Evolutionary conservation across 2,113 vertebrate species (phyloP), one percentile per base, ranked within the genome.

Genomic region (Acanthisitta chloris): DNA sequence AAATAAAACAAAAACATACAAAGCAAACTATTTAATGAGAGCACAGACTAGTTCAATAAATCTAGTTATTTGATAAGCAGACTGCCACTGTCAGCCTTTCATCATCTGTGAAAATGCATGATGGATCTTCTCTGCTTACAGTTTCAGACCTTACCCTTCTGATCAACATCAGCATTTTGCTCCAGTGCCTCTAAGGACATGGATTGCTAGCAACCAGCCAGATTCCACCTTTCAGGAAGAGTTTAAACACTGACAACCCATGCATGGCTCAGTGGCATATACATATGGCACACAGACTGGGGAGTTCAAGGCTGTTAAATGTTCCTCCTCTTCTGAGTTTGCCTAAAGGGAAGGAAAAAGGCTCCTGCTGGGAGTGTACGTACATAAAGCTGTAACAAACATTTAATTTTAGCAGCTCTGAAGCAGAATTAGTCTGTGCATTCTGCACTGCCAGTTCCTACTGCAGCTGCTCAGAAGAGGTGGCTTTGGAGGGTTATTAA

Each of bases 51-150:
- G 82, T 95, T 92, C 65, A 95, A 73, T 95, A 96, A 95, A 95
- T 73, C 88, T 80, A 94, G 78, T 95, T 96, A 97, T 96, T 90
- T 96, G 93, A 96, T 96, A 97, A 96, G 92, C 74, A 95, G 92
- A 59, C 74, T 90, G 77, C 86, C 57, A 78, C 67, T 33, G 38
- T 36, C 70, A 94, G 84, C 49, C 74, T 88, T 97, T 96, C 73
- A 91, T 96, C 80, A 69, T 85, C 36, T 61, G 55, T 64, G 81
- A 88, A 94, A 95, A 74, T 3, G 3, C 43, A 57, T 33, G 79
- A 88, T 83, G 82, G 76, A 79, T 77, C 66, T 81, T 91, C 88
- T 73, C 70, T 86, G 82, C 91, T 82, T 76, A 77, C 49, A 58
- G 77, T 94, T 96, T 77, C 81, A 93, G 79, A 89, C 57, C 59